Evolutionary conservation across 2,888 invertebrate genomes (phyloP).

Genomic region (Meta bourneti): DNA sequence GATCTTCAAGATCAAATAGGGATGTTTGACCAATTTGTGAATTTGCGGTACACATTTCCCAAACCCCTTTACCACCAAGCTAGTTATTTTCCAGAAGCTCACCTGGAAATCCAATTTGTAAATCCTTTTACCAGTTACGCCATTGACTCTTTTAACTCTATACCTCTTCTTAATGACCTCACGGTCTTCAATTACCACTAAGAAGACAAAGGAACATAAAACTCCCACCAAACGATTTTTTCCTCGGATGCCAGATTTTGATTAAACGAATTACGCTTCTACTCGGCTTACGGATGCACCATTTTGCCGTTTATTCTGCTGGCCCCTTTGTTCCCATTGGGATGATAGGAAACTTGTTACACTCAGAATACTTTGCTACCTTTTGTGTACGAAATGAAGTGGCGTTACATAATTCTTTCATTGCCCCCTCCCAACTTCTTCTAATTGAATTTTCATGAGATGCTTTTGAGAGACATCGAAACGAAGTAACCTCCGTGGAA

Average conservation of each 20-base stretch:
- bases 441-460: constrained; percentile 9
- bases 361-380: too few relatives aligned
- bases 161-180: background rate
- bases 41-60: background rate
- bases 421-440: constrained; percentile 10
- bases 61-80: background rate
- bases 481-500: background rate
- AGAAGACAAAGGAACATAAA: background rate
- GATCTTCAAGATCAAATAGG: too few relatives aligned
- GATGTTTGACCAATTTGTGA: background rate
- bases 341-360: background rate
- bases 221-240: background rate
- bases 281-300: background rate
- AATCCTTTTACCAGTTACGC: background rate
- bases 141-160: background rate
- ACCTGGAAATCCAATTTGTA: background rate
- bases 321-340: background rate
- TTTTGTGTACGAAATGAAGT: background rate
- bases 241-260: background rate
- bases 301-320: background rate
- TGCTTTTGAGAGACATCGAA: background rate
- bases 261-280: background rate
- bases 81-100: background rate
- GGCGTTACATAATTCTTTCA: constrained; percentile 17
- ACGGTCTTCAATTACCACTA: background rate